phyloP scores from a whole-genome alignment of 2,797 vertebrate genomes.

The Taeniopygia guttata region DNA sequence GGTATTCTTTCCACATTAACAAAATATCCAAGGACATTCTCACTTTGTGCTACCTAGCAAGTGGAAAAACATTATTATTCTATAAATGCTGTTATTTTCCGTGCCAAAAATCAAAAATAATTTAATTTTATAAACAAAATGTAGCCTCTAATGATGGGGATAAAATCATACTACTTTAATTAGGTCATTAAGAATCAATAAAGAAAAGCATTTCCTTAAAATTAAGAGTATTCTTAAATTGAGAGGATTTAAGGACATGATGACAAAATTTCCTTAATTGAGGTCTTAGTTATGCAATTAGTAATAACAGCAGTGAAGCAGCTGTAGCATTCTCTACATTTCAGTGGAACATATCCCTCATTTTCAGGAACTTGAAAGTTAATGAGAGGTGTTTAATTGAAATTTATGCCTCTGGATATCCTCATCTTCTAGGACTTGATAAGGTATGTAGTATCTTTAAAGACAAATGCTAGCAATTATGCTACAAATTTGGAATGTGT shows the following conservation, averaged over 20 bases:
- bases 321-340: neutral
- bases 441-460: neutral
- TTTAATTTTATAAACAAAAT: conserved; percentile 1
- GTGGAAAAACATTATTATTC: neutral
- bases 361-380: conserved; percentile 23
- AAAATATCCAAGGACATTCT: conserved; percentile 54
- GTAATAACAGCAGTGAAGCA: neutral
- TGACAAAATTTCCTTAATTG: neutral
- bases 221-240: neutral
- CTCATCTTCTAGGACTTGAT: neutral
- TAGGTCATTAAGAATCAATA: neutral
- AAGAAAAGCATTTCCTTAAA: neutral
- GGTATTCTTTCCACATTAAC: conserved; percentile 76
- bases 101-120: neutral
- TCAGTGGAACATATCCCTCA: neutral
- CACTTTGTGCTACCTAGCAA: conserved; percentile 63
- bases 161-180: neutral
- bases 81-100: neutral
- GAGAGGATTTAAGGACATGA: neutral
- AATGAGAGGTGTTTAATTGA: conserved; percentile 31
- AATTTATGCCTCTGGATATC: conserved; percentile 10
- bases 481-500: neutral
- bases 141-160: neutral
- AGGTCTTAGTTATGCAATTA: conserved; percentile 7
- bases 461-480: neutral